Evolutionary conservation across 2,797 vertebrate species (phyloP).

Genomic region (Crenuchus spilurus): DNA sequence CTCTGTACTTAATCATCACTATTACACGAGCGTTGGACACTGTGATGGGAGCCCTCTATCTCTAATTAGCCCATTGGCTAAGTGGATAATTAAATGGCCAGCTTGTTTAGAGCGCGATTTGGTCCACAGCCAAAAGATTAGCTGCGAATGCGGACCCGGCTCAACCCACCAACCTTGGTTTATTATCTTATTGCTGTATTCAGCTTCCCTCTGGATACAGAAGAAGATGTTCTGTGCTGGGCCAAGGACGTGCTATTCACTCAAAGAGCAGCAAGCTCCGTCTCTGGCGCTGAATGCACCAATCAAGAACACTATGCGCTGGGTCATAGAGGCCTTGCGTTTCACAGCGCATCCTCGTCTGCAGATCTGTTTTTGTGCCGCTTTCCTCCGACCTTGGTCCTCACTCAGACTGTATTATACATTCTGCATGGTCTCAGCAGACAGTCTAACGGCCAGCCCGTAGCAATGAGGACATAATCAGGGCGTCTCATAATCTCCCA

Average conservation of each 20-base stretch:
- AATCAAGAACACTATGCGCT: conserved; percentile 29
- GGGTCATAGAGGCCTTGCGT: conserved; percentile 37
- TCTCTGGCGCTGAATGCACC: conserved; percentile 36
- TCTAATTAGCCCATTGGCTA: conserved; percentile 58
- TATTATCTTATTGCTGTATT: conserved; percentile 51
- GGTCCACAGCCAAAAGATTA: conserved; percentile 55
- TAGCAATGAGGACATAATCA: conserved; percentile 45
- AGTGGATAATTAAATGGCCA: conserved; percentile 69
- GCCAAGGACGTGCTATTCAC: conserved; percentile 48
- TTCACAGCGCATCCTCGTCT: conserved; percentile 35
- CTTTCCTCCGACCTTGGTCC: conserved; percentile 45
- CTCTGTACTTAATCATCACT: conserved; percentile 53
- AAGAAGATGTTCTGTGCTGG: conserved; percentile 39
- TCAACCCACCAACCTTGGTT: conserved; percentile 42
- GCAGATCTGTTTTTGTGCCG: conserved; percentile 40
- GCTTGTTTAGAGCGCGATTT: conserved; percentile 65
- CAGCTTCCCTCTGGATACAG: conserved; percentile 42
- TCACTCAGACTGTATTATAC: conserved; percentile 38
- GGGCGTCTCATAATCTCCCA: conserved; percentile 35
- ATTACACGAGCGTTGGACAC: conserved; percentile 54
- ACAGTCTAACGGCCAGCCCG: conserved; percentile 42
- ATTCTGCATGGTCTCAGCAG: conserved; percentile 46
- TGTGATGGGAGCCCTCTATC: conserved; percentile 65
- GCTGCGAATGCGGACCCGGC: conserved; percentile 41
- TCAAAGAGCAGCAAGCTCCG: conserved; percentile 36